phyloP scores from a whole-genome alignment of 2,113 vertebrate genomes.

The Hirundichthys speculiger region DNA sequence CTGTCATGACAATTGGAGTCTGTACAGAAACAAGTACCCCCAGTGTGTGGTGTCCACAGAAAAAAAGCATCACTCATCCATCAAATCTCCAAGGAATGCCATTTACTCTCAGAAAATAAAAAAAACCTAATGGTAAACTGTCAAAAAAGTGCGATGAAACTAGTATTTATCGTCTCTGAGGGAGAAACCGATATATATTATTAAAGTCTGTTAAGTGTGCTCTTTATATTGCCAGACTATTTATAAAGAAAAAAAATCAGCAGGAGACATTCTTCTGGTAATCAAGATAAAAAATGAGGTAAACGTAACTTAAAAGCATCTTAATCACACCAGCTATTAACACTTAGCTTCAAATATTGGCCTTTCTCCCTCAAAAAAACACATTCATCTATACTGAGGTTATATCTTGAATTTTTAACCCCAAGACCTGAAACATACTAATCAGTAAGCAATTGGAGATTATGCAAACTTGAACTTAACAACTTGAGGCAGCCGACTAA shows the following conservation, averaged over 20 bases:
- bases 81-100: conserved; percentile 5
- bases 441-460: conserved; percentile 58
- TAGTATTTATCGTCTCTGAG: not conserved
- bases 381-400: conserved; percentile 15
- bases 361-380: conserved; percentile 1
- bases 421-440: conserved; percentile 53
- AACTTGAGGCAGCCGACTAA: conserved; percentile 1
- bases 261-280: not conserved
- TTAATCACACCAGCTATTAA: not conserved
- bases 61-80: conserved; percentile 22
- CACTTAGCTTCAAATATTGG: not conserved
- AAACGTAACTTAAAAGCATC: not conserved
- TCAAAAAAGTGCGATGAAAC: not conserved
- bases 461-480: conserved; percentile 62
- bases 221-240: too few species aligned
- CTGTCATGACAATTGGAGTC: conserved; percentile 55
- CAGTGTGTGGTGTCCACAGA: conserved; percentile 30
- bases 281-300: not conserved
- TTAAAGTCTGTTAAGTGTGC: not conserved
- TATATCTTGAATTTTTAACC: conserved; percentile 36
- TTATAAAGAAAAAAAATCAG: too few species aligned
- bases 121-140: not conserved
- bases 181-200: too few species aligned
- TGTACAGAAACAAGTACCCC: conserved; percentile 40
- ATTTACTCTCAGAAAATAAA: conserved; percentile 22